These are phyloP conservation scores for Chymomyza costata DNA, from an alignment of 1,140 invertebrate genomes.

Conservation along the genomic window DNA sequence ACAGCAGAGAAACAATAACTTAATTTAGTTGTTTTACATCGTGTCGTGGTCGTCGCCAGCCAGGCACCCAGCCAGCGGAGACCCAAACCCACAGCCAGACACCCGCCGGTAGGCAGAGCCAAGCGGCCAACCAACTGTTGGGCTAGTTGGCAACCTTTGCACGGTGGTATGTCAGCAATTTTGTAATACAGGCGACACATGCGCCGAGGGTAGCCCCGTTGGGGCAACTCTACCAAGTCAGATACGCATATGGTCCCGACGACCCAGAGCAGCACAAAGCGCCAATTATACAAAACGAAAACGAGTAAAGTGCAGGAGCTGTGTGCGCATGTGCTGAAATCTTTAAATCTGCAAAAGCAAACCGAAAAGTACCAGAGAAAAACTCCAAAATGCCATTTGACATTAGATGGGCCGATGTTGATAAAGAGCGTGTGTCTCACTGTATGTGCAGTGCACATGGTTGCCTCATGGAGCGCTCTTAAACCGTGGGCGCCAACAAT, in stretches of 20 bases:
- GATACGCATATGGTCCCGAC: slow-evolving; percentile 43
- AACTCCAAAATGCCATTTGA: slow-evolving; percentile 48
- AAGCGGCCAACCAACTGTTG: slow-evolving; percentile 19
- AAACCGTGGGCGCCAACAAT: slow-evolving; percentile 54
- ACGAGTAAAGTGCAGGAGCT: slow-evolving; percentile 13
- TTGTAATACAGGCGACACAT: slow-evolving; percentile 29
- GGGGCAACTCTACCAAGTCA: slow-evolving; percentile 3
- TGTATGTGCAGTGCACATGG: slow-evolving; percentile 10
- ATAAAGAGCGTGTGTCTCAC: slow-evolving; percentile 41
- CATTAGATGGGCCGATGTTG: slow-evolving; percentile 44
- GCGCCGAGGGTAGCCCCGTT: neutral
- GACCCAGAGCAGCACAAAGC: slow-evolving; percentile 34
- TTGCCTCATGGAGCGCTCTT: neutral
- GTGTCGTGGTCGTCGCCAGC: slow-evolving; percentile 53
- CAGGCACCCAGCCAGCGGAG: slow-evolving; percentile 23
- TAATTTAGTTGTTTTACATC: slow-evolving; percentile 70
- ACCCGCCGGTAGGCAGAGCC: slow-evolving; percentile 6
- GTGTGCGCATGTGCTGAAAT: slow-evolving; percentile 35
- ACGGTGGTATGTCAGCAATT: slow-evolving; percentile 53
- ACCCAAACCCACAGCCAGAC: slow-evolving; percentile 25
- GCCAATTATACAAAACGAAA: slow-evolving; percentile 56
- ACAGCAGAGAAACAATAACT: slow-evolving; percentile 49
- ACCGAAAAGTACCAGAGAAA: slow-evolving; percentile 9
- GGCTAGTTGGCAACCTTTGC: slow-evolving; percentile 35
- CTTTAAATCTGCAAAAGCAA: slow-evolving; percentile 46